Base-by-base conservation (phyloP, 2,888 invertebrate species). In the Asteroscopus sphinx region DNA sequence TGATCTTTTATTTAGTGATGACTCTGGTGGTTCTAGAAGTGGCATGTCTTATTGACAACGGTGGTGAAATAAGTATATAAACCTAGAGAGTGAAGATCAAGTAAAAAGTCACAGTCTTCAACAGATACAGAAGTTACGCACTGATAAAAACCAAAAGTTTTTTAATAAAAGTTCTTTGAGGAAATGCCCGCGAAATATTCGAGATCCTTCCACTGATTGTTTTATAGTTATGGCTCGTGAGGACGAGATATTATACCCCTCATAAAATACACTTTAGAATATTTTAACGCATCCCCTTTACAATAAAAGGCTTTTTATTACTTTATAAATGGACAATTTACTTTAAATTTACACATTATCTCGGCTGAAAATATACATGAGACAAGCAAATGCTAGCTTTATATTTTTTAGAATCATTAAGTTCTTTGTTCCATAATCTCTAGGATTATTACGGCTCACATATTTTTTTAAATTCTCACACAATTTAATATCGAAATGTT, bases 91-190 rank as follows among this genome's bases (percentile, higher is more conserved):
- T 13, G 9, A 47, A 37, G 5, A 48, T 47, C 8, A 59, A 52
- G 44, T 45, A 37, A 54, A 37, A 54, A 37, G 45, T 56, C 15
- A 37, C 44, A 41, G 35, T 44, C 16, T 25, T 28, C 35, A 35
- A 17, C 46, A 48, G 39, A 62, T 62, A 61, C 39, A 42, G 17
- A 56, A 65, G 45, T 65, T 46, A 37, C 41, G 41, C 5, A 41
- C 59, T 56, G 73, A 76, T 68, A 62, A 59, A 57, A 42, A 42
- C 8, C 16, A 16, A 42, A 73, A 64, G 51, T 69, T 76, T 68
- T 69, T 61, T 53, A 64, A 76, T 67, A 64, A 61, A 76, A 69
- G 39, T 73, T 69, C 39, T 26, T 45, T 59, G 41, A 56, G 52
- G 57, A 69, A 62, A 55, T 69, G 39, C 39, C 16, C 11, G 21